Evolutionary conservation across 2,113 vertebrate genomes (phyloP), one percentile per base, ranked within the genome.

Genomic region (Suricata suricatta): DNA sequence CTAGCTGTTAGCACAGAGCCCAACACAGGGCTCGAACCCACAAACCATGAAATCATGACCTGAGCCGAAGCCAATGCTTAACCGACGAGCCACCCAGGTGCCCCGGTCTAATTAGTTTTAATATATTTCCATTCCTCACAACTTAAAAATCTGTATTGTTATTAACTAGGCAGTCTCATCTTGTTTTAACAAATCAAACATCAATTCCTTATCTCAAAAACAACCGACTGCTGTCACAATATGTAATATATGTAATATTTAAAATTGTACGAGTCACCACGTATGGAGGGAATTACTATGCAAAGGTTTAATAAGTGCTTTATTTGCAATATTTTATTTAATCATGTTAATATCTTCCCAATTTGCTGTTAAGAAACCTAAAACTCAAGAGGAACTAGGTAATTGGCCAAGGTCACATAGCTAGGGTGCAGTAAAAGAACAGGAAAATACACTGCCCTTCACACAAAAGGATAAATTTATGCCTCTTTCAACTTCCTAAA

Each of bases 201-300:
- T 77, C 25, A 88, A 54, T 54, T 95, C 31, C 88, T 94, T 84
- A 85, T 84, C 25, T 89, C 54, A 95, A 72, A 93, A 91, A 50
- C 11, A 91, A 50, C 11, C 71, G 12, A 66, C 29, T 96, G 16
- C 29, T 44, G 76, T 41, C 84, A 85, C 21, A 79, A 47, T 66
- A 92, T 47, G 25, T 33, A 79, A 92, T n/a, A 52, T 23, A 35
- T 38, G 11, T 12, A 93, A 90, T 74, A 91, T 47, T 85, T 96
- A 92, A 95, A 80, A 80, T 80, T 90, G 57, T 52, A 82, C 79
- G 50, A 90, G 54, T 47, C 76, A 95, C 31, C 50, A 71, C 29
- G 21, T 38, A 60, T 33, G 63, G 10, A 35, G 72, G 38, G 35
- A 71, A 13, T 79, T 68, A 94, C 21, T 50, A 85, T 89, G 27